Conservation (phyloP, 2,888 invertebrate genomes). For the Rhagium mordax region DNA sequence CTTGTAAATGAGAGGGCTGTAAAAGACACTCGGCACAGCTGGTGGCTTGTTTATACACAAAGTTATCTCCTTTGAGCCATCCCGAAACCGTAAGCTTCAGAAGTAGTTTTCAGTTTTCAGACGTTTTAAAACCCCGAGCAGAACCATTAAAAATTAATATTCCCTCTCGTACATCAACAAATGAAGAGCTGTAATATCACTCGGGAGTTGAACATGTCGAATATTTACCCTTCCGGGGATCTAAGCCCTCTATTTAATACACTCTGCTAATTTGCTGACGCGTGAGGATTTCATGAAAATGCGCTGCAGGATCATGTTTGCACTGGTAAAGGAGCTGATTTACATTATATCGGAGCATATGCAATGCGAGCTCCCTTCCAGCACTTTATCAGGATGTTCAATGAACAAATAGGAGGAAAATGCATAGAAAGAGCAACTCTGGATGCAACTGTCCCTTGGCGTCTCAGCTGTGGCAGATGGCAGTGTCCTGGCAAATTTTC, state of each 20-base stretch:
- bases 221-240: background rate
- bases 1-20: background rate
- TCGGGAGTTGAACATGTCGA: conserved; percentile 11
- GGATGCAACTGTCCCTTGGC: no score
- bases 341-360: no score
- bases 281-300: background rate
- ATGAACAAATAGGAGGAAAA: no score
- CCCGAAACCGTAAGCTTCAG: background rate
- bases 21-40: background rate
- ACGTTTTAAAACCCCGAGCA: conserved; percentile 12
- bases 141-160: conserved; percentile 27
- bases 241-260: background rate
- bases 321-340: no score
- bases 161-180: background rate
- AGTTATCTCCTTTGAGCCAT: background rate
- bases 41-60: background rate
- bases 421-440: no score
- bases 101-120: conserved; percentile 20
- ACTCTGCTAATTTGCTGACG: background rate
- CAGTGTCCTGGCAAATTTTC: no score
- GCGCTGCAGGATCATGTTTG: background rate
- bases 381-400: no score
- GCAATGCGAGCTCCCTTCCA: no score
- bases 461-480: no score
- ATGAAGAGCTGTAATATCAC: conserved; percentile 3